These are phyloP conservation scores for Idaea biselata DNA, from an alignment of 2,888 invertebrate genomes.

Conservation along the genomic window DNA sequence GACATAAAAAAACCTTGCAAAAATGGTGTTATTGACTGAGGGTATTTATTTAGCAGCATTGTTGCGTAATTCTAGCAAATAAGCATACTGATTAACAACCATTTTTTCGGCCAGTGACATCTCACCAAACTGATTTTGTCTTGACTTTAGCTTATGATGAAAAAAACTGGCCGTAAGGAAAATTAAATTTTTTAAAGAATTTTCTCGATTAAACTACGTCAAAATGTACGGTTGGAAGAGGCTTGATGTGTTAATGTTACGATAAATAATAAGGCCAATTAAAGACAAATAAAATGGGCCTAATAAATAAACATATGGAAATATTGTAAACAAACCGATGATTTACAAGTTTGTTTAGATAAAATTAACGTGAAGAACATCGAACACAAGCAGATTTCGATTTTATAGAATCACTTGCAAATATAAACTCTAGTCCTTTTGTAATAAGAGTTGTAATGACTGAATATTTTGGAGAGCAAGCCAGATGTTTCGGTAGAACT, in stretches of 20 bases:
- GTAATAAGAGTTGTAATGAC: conserved; percentile 8
- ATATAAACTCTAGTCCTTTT: conserved; percentile 5
- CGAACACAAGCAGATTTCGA: background rate
- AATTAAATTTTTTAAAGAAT: no score
- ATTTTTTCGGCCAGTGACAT: no score
- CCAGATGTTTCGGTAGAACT: conserved; percentile 27
- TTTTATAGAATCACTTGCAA: background rate
- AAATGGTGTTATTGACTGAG: no score
- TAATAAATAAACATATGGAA: conserved; percentile 17
- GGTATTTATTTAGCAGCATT: no score
- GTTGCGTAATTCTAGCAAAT: no score
- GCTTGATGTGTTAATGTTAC: background rate
- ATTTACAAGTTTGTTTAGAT: conserved; percentile 40
- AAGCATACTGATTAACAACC: no score
- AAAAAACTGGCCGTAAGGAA: no score
- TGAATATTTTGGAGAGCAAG: conserved; percentile 9
- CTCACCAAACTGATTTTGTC: no score
- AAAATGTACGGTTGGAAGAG: no score
- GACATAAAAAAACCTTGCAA: no score
- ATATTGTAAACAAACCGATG: conserved; percentile 36
- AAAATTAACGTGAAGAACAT: conserved; percentile 36
- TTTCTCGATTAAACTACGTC: no score
- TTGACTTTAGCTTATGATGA: no score
- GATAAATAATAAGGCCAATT: conserved; percentile 6
- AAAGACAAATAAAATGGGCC: conserved; percentile 17